phyloP scores from a whole-genome alignment of 1,140 invertebrate species.

The Trichogramma pretiosum region DNA sequence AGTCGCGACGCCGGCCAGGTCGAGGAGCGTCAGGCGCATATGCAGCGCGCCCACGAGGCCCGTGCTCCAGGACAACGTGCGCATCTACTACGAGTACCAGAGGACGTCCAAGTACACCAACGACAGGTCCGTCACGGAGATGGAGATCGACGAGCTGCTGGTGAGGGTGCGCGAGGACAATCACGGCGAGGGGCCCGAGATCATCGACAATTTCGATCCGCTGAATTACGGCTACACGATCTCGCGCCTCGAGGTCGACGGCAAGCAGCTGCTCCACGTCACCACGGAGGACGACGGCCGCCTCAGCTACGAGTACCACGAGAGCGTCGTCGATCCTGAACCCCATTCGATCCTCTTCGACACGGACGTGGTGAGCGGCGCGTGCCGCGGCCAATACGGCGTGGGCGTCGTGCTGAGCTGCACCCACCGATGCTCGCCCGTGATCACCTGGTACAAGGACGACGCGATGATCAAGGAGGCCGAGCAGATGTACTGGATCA shows the following conservation, averaged over 20 bases:
- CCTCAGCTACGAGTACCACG: background rate
- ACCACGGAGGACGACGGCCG: background rate
- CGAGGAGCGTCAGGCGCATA: background rate
- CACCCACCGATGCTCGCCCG: background rate
- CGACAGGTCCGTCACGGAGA: background rate
- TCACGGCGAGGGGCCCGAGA: background rate
- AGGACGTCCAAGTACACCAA: background rate
- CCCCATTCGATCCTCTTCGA: background rate
- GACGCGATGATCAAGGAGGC: background rate
- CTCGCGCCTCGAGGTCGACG: background rate
- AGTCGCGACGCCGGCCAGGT: background rate
- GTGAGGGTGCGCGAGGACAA: background rate
- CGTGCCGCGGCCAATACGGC: background rate
- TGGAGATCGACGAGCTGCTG: background rate
- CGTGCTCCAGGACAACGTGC: background rate
- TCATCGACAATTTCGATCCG: background rate
- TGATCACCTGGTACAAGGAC: background rate
- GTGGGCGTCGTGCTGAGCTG: background rate
- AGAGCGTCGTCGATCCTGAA: no score
- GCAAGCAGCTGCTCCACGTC: background rate
- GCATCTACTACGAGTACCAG: background rate
- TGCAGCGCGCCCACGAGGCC: background rate
- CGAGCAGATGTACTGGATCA: conserved; percentile 1
- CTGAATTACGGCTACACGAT: background rate
- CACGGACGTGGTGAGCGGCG: background rate